phyloP scores from a whole-genome alignment of 2,888 invertebrate species.

The Ethmia dodecea region DNA sequence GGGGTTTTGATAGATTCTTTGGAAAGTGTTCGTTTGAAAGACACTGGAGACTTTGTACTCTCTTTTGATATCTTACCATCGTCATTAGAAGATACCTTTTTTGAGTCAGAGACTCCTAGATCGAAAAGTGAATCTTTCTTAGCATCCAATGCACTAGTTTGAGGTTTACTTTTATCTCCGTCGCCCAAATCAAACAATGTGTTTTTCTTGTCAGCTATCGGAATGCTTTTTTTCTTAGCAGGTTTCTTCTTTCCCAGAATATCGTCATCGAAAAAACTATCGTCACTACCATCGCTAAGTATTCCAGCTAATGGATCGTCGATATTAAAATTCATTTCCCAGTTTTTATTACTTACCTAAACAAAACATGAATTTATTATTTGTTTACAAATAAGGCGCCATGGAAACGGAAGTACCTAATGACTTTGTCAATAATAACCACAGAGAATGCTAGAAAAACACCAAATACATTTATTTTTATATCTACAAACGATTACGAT shows the following conservation, averaged over 20 bases:
- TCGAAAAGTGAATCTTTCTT: constrained; percentile 38
- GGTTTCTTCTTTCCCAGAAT: constrained; percentile 64
- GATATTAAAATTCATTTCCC: constrained; percentile 72
- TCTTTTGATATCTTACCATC: constrained; percentile 38
- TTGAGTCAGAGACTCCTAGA: constrained; percentile 31
- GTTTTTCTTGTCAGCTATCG: constrained; percentile 51
- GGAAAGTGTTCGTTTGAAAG: constrained; percentile 37
- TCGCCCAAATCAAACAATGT: constrained; percentile 56
- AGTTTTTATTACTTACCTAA: background rate
- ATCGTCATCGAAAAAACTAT: constrained; percentile 84
- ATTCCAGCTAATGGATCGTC: constrained; percentile 82
- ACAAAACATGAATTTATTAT: background rate
- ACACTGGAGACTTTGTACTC: constrained; percentile 31
- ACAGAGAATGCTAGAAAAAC: no score
- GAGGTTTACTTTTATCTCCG: constrained; percentile 23
- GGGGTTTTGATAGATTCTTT: constrained; percentile 46
- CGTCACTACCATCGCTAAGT: constrained; percentile 83
- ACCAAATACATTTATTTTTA: no score
- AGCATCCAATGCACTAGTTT: constrained; percentile 24
- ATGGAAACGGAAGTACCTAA: constrained; percentile 42
- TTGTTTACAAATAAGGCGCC: constrained; percentile 49
- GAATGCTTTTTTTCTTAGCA: constrained; percentile 42
- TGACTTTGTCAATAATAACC: background rate
- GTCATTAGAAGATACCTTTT: constrained; percentile 27
- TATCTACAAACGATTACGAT: no score